These are phyloP conservation scores for Alcis repandata DNA, from an alignment of 2,888 invertebrate species.

Conservation along the genomic window DNA sequence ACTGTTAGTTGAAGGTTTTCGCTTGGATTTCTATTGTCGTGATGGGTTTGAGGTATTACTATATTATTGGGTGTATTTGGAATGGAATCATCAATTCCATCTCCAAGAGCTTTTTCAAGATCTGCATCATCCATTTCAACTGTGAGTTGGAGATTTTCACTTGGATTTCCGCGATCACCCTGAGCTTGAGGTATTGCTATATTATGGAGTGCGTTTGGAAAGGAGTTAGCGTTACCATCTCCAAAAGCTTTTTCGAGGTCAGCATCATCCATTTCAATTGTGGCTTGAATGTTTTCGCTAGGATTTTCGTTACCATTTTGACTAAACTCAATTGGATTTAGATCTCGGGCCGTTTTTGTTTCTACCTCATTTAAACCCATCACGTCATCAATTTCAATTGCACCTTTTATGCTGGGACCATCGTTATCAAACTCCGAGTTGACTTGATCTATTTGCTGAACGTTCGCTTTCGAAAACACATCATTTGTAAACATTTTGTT, in stretches of 20 bases:
- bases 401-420: background rate
- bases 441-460: background rate
- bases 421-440: background rate
- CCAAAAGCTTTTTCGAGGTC: background rate
- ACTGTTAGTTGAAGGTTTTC: too few relatives aligned
- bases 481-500: constrained; percentile 5
- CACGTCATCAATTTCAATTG: background rate
- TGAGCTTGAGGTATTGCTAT: too few relatives aligned
- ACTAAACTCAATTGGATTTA: background rate
- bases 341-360: background rate
- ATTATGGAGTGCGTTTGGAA: too few relatives aligned
- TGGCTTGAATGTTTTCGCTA: background rate
- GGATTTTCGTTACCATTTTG: background rate
- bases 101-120: too few relatives aligned
- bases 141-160: too few relatives aligned
- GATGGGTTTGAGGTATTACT: too few relatives aligned
- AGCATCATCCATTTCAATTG: background rate
- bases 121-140: too few relatives aligned
- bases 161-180: too few relatives aligned
- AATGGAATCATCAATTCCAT: too few relatives aligned
- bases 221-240: too few relatives aligned
- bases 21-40: too few relatives aligned
- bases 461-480: background rate
- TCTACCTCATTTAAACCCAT: background rate
- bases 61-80: too few relatives aligned